Evolutionary conservation across 2,113 vertebrate genomes (phyloP).

Genomic region (Carollia perspicillata): DNA sequence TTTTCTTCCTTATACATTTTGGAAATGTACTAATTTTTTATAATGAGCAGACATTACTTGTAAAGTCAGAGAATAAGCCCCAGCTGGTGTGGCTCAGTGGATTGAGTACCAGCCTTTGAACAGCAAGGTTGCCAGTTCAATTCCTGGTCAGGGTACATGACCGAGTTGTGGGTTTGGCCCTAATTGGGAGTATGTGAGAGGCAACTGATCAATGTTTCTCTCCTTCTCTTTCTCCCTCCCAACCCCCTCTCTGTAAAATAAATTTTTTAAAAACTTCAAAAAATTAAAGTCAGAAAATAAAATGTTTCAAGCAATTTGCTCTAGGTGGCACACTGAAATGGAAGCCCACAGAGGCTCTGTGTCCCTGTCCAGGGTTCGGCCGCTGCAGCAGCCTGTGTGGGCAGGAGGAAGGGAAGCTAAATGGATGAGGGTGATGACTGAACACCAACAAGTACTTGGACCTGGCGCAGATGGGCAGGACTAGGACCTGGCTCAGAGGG

Average conservation of each 20-base stretch:
- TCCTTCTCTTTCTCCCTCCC: no score
- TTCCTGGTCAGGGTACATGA: no score
- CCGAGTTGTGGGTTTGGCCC: no score
- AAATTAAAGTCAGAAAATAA: not conserved
- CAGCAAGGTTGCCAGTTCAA: no score
- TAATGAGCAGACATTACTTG: no score
- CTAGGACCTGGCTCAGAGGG: not conserved
- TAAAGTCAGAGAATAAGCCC: not conserved
- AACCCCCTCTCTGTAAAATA: no score
- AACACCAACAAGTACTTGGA: not conserved
- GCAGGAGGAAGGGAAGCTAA: not conserved
- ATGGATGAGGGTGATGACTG: fast-evolving
- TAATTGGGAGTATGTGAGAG: no score
- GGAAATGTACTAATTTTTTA: not conserved
- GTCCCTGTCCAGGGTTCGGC: not conserved
- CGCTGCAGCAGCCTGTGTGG: not conserved
- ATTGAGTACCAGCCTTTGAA: no score
- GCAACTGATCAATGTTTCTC: no score
- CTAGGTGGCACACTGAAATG: not conserved
- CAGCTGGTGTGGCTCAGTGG: no score
- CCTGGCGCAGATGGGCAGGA: no score
- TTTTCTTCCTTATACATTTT: not conserved
- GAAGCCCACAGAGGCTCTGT: not conserved
- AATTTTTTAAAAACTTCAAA: no score
- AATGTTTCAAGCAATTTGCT: not conserved